phyloP scores from a whole-genome alignment of 2,797 vertebrate genomes.

The Peromyscus melanophrys region DNA sequence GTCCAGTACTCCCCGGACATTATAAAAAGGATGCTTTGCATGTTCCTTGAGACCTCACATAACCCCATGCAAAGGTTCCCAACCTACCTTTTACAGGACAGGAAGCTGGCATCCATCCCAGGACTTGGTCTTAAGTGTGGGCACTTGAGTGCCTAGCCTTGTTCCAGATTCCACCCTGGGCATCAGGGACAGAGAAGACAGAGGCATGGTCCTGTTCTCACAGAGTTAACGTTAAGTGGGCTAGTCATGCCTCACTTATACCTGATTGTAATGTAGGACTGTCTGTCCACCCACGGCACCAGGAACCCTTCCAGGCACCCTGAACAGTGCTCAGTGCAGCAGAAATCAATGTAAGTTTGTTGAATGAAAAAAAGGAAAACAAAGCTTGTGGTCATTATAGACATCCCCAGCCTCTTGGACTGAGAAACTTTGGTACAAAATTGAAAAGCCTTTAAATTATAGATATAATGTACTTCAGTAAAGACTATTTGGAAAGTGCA shows the following conservation, averaged over 20 bases:
- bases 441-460: conserved; percentile 63
- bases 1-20: background rate
- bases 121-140: background rate
- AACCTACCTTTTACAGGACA: background rate
- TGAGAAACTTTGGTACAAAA: conserved; percentile 56
- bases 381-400: background rate
- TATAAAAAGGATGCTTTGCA: too few species aligned
- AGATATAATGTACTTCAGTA: conserved; percentile 33
- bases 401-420: background rate
- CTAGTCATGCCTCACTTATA: background rate
- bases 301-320: background rate
- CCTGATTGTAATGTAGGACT: background rate
- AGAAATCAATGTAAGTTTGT: background rate
- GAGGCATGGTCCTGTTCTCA: background rate
- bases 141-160: background rate
- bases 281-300: background rate
- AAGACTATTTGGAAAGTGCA: conserved; percentile 57
- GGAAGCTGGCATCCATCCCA: background rate
- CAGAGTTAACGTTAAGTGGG: background rate
- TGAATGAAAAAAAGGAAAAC: conserved; percentile 6
- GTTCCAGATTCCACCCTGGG: background rate
- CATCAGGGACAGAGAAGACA: background rate
- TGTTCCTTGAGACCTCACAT: background rate
- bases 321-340: rapidly evolving
- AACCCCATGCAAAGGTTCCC: background rate